These are phyloP conservation scores for Neoascia interrupta DNA, from an alignment of 2,888 invertebrate species.

Conservation along the genomic window DNA sequence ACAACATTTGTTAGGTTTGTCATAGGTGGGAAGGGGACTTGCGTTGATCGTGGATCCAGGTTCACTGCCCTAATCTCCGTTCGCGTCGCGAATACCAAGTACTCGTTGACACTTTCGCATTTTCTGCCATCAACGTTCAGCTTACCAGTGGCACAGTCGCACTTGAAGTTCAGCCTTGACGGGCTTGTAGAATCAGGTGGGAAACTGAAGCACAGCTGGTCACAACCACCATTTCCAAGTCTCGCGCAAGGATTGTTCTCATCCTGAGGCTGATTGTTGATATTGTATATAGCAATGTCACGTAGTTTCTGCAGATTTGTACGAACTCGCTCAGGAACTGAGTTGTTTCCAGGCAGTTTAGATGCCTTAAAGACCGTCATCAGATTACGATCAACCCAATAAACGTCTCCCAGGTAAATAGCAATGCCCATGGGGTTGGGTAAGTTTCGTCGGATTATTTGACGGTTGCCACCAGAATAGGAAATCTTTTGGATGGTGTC, in stretches of 20 bases:
- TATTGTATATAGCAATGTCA: constrained; percentile 95
- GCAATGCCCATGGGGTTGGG: constrained; percentile 97
- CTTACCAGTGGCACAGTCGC: constrained; percentile 96
- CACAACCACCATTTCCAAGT: constrained; percentile 90
- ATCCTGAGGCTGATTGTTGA: constrained; percentile 91
- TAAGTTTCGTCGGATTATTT: constrained; percentile 90
- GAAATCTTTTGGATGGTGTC: constrained; percentile 97
- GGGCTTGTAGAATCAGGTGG: constrained; percentile 84
- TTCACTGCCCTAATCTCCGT: constrained; percentile 96
- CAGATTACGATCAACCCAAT: constrained; percentile 96
- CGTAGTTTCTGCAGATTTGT: constrained; percentile 92
- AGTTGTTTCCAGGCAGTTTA: constrained; percentile 87
- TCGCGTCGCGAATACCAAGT: constrained; percentile 94
- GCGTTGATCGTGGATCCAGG: constrained; percentile 90
- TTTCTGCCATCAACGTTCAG: constrained; percentile 84
- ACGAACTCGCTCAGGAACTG: constrained; percentile 86
- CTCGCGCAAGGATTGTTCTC: constrained; percentile 90
- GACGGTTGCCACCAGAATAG: constrained; percentile 89
- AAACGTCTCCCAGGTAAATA: constrained; percentile 90
- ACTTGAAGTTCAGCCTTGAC: constrained; percentile 83
- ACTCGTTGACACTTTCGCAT: constrained; percentile 93
- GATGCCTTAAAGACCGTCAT: constrained; percentile 90
- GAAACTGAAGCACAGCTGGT: constrained; percentile 96
- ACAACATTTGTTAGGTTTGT: constrained; percentile 94
- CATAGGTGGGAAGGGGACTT: constrained; percentile 91